A percentile compares a stretch with the other conserved stretches of the same genome.
These are phyloP conservation scores for Lithobates pipiens DNA, from an alignment of 2,797 vertebrate genomes.

Conservation along the genomic window DNA sequence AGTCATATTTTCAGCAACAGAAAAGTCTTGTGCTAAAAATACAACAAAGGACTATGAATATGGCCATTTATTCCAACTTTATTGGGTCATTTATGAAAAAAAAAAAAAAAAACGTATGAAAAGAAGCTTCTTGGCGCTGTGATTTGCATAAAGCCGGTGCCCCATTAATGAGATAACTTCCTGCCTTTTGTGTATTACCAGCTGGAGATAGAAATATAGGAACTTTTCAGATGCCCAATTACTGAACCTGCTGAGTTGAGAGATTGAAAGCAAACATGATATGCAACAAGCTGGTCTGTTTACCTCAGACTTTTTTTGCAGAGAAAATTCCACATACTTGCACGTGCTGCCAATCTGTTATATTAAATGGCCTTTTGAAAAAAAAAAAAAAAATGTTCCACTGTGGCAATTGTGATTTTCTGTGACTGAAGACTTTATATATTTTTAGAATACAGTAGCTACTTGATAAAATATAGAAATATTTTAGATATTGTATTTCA, in stretches of 20 bases:
- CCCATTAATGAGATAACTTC: conserved; percentile 87
- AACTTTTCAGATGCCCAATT: conserved; percentile 84
- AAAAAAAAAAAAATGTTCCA: not conserved
- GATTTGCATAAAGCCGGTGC: conserved; percentile 88
- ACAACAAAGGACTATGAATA: conserved; percentile 85
- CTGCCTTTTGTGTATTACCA: conserved; percentile 85
- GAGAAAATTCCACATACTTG: conserved; percentile 13
- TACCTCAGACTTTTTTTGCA: conserved; percentile 69
- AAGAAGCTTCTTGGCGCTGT: conserved; percentile 82
- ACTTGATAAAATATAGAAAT: not conserved
- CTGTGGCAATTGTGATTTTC: not conserved
- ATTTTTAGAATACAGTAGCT: not conserved
- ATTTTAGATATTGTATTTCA: too few species aligned
- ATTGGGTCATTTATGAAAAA: conserved; percentile 83
- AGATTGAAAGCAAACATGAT: conserved; percentile 82
- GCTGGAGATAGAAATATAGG: conserved; percentile 86
- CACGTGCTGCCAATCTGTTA: conserved; percentile 11
- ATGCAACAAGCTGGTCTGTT: conserved; percentile 73
- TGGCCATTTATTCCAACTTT: conserved; percentile 85
- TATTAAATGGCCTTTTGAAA: not conserved
- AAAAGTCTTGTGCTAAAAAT: conserved; percentile 88
- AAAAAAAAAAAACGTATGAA: conserved; percentile 76
- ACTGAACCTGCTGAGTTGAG: conserved; percentile 88
- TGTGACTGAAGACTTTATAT: not conserved
- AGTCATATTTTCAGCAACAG: conserved; percentile 88